A percentile compares a stretch with the other conserved stretches of the same genome.
These are phyloP conservation scores for Globodera ellingtonae DNA, from an alignment of 1,140 invertebrate genomes.

Conservation along the genomic window DNA sequence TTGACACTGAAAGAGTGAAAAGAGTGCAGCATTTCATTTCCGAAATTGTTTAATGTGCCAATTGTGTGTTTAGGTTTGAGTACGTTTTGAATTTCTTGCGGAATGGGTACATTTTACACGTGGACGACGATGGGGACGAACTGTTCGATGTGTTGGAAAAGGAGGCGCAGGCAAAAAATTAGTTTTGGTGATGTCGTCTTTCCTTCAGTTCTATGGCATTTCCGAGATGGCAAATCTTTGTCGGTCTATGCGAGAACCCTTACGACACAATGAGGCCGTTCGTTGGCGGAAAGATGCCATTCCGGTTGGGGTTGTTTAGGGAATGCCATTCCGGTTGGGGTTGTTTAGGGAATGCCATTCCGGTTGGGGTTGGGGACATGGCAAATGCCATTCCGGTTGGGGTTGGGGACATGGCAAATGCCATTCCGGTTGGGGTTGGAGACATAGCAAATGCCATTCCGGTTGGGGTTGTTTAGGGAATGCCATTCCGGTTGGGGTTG, in stretches of 20 bases:
- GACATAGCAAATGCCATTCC: too few relatives aligned
- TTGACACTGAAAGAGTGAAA: too few relatives aligned
- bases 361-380: too few relatives aligned
- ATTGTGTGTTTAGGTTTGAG: slow-evolving; percentile 25
- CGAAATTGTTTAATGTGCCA: not conserved
- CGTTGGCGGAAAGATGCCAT: slow-evolving; percentile 35
- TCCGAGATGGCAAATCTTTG: slow-evolving; percentile 36
- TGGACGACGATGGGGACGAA: slow-evolving; percentile 29
- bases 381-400: too few relatives aligned
- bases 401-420: too few relatives aligned
- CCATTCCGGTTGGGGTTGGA: too few relatives aligned
- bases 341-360: too few relatives aligned
- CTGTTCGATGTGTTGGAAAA: slow-evolving; percentile 33
- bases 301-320: not conserved
- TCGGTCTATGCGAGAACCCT: slow-evolving; percentile 27
- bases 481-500: too few relatives aligned
- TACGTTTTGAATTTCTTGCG: slow-evolving; percentile 32
- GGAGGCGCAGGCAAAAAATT: slow-evolving; percentile 28
- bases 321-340: too few relatives aligned
- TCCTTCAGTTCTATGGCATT: slow-evolving; percentile 36
- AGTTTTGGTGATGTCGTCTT: not conserved
- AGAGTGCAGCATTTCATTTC: not conserved
- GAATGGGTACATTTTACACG: slow-evolving; percentile 28
- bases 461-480: too few relatives aligned
- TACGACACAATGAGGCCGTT: slow-evolving; percentile 23